Evolutionary conservation across 2,113 vertebrate species (phyloP).

Genomic region (Nanger granti): DNA sequence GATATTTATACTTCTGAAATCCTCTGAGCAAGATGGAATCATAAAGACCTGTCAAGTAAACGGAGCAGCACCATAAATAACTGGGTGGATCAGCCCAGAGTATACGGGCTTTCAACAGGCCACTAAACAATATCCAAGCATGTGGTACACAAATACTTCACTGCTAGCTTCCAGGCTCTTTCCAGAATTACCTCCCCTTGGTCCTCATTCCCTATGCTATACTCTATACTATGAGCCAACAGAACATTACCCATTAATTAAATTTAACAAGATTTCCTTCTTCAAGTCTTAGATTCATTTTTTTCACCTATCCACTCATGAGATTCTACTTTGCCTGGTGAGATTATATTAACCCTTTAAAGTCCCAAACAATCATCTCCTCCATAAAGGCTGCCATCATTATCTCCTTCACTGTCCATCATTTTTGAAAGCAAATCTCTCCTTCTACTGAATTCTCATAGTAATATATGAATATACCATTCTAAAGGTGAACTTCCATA

Average conservation of each 20-base stretch:
- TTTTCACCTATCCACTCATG: neutral
- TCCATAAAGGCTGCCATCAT: neutral
- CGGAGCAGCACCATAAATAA: conserved; percentile 36
- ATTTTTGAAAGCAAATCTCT: neutral
- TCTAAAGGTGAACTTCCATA: neutral
- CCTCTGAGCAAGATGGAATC: conserved; percentile 22
- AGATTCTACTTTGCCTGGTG: neutral
- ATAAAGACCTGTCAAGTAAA: conserved; percentile 39
- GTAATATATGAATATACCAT: neutral
- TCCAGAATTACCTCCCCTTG: neutral
- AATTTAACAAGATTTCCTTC: neutral
- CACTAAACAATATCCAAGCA: conserved; percentile 5
- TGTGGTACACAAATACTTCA: neutral
- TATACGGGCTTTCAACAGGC: neutral
- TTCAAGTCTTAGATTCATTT: neutral
- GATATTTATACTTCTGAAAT: conserved; percentile 48
- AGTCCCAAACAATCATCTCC: neutral
- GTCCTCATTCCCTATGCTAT: neutral
- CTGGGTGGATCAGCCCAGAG: neutral
- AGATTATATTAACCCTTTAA: neutral
- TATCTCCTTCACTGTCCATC: neutral
- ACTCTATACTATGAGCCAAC: neutral
- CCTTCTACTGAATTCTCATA: neutral
- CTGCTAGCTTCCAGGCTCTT: neutral
- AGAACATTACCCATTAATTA: neutral